Percentiles rank a stretch among this genome's conserved stretches.
Conservation (phyloP, 2,888 invertebrate species). For the Folsomia manolachei region DNA sequence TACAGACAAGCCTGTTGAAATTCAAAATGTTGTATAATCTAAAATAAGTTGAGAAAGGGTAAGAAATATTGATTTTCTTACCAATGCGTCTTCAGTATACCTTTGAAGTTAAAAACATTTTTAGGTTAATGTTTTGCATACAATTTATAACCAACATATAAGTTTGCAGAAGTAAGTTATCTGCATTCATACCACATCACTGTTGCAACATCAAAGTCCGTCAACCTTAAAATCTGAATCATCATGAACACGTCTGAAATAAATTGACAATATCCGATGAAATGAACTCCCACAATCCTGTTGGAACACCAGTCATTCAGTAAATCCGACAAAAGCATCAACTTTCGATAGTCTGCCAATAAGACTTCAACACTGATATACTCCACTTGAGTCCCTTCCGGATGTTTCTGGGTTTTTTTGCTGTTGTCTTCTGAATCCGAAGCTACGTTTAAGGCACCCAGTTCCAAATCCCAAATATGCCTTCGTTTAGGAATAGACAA, state of each 20-base stretch:
- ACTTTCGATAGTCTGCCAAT: conserved; percentile 18
- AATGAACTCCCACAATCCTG: conserved; percentile 24
- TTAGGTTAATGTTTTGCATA: too few relatives aligned
- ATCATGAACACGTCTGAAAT: conserved; percentile 23
- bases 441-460: neutral
- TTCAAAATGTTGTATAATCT: neutral
- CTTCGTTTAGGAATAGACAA: neutral
- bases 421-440: too few relatives aligned
- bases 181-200: conserved; percentile 18
- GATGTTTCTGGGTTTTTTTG: neutral
- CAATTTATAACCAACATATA: too few relatives aligned
- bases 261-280: conserved; percentile 22
- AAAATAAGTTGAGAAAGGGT: too few relatives aligned
- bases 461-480: neutral
- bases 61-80: too few relatives aligned
- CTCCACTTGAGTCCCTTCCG: neutral
- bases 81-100: too few relatives aligned
- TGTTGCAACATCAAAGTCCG: conserved; percentile 16
- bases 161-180: too few relatives aligned
- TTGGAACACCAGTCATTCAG: conserved; percentile 19
- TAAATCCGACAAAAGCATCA: conserved; percentile 3
- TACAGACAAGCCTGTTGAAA: neutral
- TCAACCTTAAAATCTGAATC: conserved; percentile 17
- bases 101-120: too few relatives aligned
- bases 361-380: neutral